A percentile compares a stretch with the other conserved stretches of the same genome.
Conservation (phyloP, 2,113 vertebrate species). For the Misgurnus anguillicaudatus region DNA sequence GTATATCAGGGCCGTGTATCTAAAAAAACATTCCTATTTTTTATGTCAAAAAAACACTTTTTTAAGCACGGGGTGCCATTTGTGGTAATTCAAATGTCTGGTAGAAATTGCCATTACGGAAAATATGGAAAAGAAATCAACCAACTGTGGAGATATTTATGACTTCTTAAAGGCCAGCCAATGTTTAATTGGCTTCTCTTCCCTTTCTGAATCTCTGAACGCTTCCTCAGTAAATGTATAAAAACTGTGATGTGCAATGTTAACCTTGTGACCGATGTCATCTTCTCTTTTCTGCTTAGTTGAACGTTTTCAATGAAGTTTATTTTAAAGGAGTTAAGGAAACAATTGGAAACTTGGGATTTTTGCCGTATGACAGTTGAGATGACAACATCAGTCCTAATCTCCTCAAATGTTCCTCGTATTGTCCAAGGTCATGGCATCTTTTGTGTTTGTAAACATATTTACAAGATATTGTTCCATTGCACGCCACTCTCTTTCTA, state of each 20-base stretch:
- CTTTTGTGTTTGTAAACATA: conserved; percentile 21
- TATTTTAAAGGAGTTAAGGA: neutral
- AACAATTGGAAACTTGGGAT: neutral
- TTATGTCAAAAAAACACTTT: too few relatives aligned
- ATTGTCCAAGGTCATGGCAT: neutral
- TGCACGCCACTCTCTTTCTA: conserved; percentile 13
- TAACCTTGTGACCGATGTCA: neutral
- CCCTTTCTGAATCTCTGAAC: too few relatives aligned
- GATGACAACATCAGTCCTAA: neutral
- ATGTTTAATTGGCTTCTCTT: too few relatives aligned
- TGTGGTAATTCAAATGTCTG: too few relatives aligned
- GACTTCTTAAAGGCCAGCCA: too few relatives aligned
- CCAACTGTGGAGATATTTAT: too few relatives aligned
- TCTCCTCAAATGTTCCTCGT: neutral
- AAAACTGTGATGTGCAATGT: neutral
- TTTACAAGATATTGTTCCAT: conserved; percentile 11
- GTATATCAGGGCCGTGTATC: too few relatives aligned
- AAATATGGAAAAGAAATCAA: too few relatives aligned
- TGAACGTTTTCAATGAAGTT: neutral
- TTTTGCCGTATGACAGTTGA: neutral
- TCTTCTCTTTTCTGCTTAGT: conserved; percentile 8
- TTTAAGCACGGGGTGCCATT: too few relatives aligned
- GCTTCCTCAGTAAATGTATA: too few relatives aligned
- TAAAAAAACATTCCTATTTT: too few relatives aligned
- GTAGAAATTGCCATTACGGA: too few relatives aligned